Percentiles rank a stretch among this genome's conserved stretches.
phyloP scores from a whole-genome alignment of 2,113 vertebrate genomes.

The Rhodinocichla rosea region DNA sequence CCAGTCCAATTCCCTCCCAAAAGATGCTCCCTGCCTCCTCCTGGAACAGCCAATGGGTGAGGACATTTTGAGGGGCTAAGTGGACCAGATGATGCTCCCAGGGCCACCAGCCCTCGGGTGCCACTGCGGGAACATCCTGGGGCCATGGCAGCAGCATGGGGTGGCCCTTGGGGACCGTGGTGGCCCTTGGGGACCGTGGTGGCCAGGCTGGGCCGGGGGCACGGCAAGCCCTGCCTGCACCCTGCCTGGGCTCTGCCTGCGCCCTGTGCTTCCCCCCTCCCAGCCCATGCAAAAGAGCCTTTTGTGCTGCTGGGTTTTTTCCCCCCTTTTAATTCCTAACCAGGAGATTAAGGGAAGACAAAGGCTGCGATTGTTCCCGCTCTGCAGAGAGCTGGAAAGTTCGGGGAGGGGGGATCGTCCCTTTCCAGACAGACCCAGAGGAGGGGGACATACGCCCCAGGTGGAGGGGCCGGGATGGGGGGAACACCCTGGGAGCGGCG shows the following conservation, averaged over 20 bases:
- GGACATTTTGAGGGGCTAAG: not conserved
- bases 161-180: not conserved
- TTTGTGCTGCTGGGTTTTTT: constrained; percentile 42
- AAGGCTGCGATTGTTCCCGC: constrained; percentile 59
- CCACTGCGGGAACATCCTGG: accelerated
- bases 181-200: not conserved
- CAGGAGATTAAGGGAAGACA: constrained; percentile 63
- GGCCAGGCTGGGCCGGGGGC: not conserved
- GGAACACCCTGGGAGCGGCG: not conserved
- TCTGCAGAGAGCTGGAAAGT: constrained; percentile 50
- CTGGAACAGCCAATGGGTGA: not conserved
- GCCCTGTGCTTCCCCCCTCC: not conserved
- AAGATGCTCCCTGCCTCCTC: not conserved
- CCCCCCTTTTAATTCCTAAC: constrained; percentile 63
- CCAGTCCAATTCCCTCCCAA: no score
- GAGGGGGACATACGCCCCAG: not conserved
- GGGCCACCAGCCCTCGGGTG: accelerated
- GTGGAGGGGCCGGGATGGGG: not conserved
- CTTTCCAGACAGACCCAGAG: constrained; percentile 22
- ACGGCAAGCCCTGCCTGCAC: not conserved
- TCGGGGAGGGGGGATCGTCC: constrained; percentile 3
- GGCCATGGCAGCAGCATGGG: not conserved
- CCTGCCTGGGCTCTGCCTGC: not conserved
- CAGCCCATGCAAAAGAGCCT: constrained; percentile 23
- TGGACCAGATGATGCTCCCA: not conserved